Conservation (phyloP, 2,888 invertebrate genomes). For the Rotaria socialis region DNA sequence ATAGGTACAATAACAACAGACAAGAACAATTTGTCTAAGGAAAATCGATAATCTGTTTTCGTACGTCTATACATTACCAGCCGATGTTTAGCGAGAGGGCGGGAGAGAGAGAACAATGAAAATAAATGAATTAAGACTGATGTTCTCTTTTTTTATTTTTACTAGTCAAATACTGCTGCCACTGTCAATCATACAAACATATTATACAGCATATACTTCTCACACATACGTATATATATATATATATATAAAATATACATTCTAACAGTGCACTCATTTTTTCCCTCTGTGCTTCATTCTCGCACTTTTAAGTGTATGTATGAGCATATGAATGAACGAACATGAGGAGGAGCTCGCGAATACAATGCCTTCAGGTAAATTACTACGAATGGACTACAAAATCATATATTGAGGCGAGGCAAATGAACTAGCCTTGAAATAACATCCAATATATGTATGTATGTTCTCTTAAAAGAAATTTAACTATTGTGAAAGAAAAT, state of each 20-base stretch:
- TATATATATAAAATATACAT: too few relatives aligned
- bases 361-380: neutral
- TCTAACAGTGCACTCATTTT: too few relatives aligned
- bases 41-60: conserved; percentile 10
- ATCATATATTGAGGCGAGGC: neutral
- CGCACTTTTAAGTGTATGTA: too few relatives aligned
- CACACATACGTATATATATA: too few relatives aligned
- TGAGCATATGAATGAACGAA: neutral
- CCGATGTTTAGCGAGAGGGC: neutral
- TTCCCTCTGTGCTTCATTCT: too few relatives aligned
- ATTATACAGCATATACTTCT: neutral
- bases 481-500: too few relatives aligned
- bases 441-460: too few relatives aligned
- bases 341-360: conserved; percentile 7
- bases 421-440: too few relatives aligned
- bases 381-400: neutral
- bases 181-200: neutral
- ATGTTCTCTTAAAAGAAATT: too few relatives aligned
- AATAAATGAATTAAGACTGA: neutral
- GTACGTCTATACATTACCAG: conserved; percentile 7
- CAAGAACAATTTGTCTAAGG: conserved; percentile 22
- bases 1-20: conserved; percentile 28
- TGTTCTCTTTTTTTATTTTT: too few relatives aligned
- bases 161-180: too few relatives aligned
- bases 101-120: neutral